Evolutionary conservation across 2,797 vertebrate species (phyloP), one percentile per base, ranked within the genome.

Genomic region (Gymnoscopelus braueri): DNA sequence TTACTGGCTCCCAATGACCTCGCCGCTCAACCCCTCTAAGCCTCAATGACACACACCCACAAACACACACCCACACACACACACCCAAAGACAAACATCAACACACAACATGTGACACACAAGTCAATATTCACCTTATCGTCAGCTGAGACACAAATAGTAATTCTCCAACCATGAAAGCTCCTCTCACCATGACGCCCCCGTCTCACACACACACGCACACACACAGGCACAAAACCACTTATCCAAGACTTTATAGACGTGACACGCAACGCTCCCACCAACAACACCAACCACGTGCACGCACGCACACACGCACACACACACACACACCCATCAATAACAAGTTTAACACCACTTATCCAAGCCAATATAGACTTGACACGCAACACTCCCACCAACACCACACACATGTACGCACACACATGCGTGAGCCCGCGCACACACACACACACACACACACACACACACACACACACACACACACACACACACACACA

Each of bases 21-120:
- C 81, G 74, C 84, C 88, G 89, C 87, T 90, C 89, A 85, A 86
- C 87, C 89, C 69, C 78, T 81, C 76, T 84, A 82, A 84, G 77
- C 84, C 71, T 85, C 85, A 84, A 75, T 82, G 81, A 87, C 84
- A 87, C 78, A 87, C 71, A 78, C 74, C 56, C 23, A 44, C 53
- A 50, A 6, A 59, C 6, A 56, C 19, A 56, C 11, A 19, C 48
- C 10, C n/a, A 61, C 53, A 60, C 15, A 6, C 7, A 59, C 7
- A 48, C 15, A 55, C 26, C 35, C 59, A 60, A 8, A 47, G 2
- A 60, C 56, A 51, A n/a, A 35, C 14, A 49, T 63, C 55, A 58
- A 66, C 52, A 51, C 48, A 78, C 51, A 67, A 52, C 0, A 10
- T 2, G 39, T 74, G 84, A 80, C 65, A 69, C 24, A 60, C 48